Percentiles rank a stretch among this genome's conserved stretches.
These are phyloP conservation scores for Uromys caudimaculatus DNA, from an alignment of 2,797 vertebrate genomes.

Conservation along the genomic window DNA sequence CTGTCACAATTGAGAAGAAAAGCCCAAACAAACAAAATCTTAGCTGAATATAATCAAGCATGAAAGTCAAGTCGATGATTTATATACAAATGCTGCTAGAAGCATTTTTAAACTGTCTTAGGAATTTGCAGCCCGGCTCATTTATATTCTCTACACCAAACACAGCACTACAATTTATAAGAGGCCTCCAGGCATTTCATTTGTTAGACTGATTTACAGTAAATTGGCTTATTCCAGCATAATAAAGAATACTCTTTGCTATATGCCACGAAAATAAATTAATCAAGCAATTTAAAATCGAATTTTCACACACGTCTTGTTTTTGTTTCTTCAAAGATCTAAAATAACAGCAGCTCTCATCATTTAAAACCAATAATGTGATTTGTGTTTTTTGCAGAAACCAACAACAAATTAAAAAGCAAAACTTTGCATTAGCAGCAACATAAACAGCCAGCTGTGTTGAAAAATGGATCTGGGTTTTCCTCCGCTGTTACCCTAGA, in stretches of 20 bases:
- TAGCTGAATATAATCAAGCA: slow-evolving; percentile 68
- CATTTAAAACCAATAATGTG: slow-evolving; percentile 74
- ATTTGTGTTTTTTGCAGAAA: slow-evolving; percentile 72
- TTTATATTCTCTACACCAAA: slow-evolving; percentile 73
- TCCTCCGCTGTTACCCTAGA: slow-evolving; percentile 66
- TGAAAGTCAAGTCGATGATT: slow-evolving; percentile 69
- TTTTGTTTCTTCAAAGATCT: slow-evolving; percentile 47
- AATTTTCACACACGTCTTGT: slow-evolving; percentile 75
- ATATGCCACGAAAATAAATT: slow-evolving; percentile 64
- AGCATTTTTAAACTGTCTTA: slow-evolving; percentile 72
- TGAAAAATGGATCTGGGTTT: slow-evolving; percentile 76
- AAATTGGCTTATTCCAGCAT: slow-evolving; percentile 72
- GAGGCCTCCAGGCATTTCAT: slow-evolving; percentile 61
- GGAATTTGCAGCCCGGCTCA: slow-evolving; percentile 60
- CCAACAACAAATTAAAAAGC: slow-evolving; percentile 74
- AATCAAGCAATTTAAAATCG: slow-evolving; percentile 72
- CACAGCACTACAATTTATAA: slow-evolving; percentile 68
- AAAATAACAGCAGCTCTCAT: slow-evolving; percentile 58
- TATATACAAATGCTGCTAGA: slow-evolving; percentile 64
- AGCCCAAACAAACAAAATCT: slow-evolving; percentile 67
- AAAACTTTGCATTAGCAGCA: slow-evolving; percentile 59
- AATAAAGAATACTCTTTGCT: slow-evolving; percentile 64
- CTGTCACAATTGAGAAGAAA: slow-evolving; percentile 53
- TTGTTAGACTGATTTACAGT: slow-evolving; percentile 75
- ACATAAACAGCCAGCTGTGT: slow-evolving; percentile 56